phyloP scores from a whole-genome alignment of 2,888 invertebrate genomes.

The Callyntrura guangdongensis region DNA sequence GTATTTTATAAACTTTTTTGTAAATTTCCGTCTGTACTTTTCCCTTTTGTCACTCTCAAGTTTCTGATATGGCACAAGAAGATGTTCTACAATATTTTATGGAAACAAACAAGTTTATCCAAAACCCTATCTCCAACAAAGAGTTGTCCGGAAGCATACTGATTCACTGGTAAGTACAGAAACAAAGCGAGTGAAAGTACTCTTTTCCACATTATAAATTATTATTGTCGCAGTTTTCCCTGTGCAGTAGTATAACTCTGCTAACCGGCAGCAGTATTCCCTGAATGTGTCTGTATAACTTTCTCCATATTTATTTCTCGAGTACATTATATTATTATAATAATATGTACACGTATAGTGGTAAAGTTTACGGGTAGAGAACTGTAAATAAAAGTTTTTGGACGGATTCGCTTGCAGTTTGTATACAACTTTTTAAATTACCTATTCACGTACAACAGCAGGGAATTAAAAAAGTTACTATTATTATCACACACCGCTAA shows the following conservation, averaged over 20 bases:
- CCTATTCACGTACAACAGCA: slow-evolving; percentile 18
- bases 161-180: slow-evolving; percentile 93
- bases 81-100: slow-evolving; percentile 93
- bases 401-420: slow-evolving; percentile 2
- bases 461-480: slow-evolving; percentile 16
- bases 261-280: neutral
- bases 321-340: neutral
- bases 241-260: neutral
- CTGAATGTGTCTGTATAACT: neutral
- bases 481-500: slow-evolving; percentile 22
- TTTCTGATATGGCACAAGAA: slow-evolving; percentile 94
- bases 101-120: slow-evolving; percentile 92
- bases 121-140: slow-evolving; percentile 87
- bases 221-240: slow-evolving; percentile 33
- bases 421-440: neutral
- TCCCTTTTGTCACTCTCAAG: slow-evolving; percentile 86
- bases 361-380: slow-evolving; percentile 15
- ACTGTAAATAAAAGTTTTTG: slow-evolving; percentile 8
- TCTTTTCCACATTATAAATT: slow-evolving; percentile 14
- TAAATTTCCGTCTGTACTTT: neutral
- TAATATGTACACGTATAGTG: neutral
- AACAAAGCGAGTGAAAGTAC: neutral
- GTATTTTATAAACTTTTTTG: no score
- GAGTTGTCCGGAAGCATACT: slow-evolving; percentile 91
- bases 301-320: neutral